A percentile compares a stretch with the other conserved stretches of the same genome.
Evolutionary conservation across 2,113 vertebrate genomes (phyloP).

Genomic region (Cochlearius cochlearius): DNA sequence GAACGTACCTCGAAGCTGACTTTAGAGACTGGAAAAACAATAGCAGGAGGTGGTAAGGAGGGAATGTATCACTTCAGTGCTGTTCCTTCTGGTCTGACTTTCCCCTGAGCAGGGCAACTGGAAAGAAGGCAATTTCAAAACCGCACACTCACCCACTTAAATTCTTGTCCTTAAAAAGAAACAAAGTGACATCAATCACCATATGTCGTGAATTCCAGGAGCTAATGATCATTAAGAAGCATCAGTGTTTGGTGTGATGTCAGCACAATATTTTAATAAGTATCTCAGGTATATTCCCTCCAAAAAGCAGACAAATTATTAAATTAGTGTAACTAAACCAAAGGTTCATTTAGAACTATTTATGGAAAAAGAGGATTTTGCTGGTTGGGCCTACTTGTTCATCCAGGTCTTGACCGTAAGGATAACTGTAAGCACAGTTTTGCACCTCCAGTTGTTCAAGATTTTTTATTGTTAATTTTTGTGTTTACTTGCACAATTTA

Average conservation of each 20-base stretch:
- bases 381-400: not conserved
- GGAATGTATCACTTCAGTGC: not conserved
- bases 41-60: not conserved
- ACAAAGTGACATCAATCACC: not conserved
- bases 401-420: not conserved
- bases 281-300: not conserved
- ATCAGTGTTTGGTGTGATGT: not conserved
- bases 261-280: not conserved
- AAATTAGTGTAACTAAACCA: not conserved
- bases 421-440: not conserved
- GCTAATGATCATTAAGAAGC: not conserved
- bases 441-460: not conserved
- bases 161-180: not conserved
- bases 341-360: not conserved
- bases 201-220: not conserved
- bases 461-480: not conserved
- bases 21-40: not conserved
- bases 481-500: not conserved
- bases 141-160: not conserved
- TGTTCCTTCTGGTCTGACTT: not conserved
- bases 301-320: not conserved
- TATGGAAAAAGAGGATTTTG: not conserved
- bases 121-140: not conserved
- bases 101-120: not conserved
- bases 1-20: not conserved